Percentiles rank a stretch among this genome's conserved stretches.
These are phyloP conservation scores for Drosophila sp. DNA, from an alignment of 1,140 invertebrate genomes.

Conservation along the genomic window DNA sequence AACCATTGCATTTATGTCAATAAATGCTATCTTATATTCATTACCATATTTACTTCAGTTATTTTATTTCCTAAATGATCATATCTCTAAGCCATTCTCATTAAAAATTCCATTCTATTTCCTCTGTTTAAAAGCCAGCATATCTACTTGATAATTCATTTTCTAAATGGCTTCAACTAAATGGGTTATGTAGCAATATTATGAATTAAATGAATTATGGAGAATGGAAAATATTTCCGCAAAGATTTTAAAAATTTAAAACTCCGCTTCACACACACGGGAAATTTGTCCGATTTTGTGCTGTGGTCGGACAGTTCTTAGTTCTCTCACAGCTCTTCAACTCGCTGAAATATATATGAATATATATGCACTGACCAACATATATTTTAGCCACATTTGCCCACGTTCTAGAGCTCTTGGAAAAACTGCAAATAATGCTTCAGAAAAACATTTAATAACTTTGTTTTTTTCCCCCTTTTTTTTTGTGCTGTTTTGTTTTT, in stretches of 20 bases:
- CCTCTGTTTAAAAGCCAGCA: not conserved
- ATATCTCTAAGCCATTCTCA: not conserved
- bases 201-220: slow-evolving; percentile 13
- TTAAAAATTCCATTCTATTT: not conserved
- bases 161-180: slow-evolving; percentile 2
- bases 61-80: not conserved
- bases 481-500: no score
- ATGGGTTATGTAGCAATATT: not conserved
- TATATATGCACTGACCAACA: slow-evolving; percentile 14
- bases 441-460: slow-evolving; percentile 33
- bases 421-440: slow-evolving; percentile 20
- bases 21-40: not conserved
- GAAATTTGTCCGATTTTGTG: slow-evolving; percentile 22
- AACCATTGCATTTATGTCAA: not conserved
- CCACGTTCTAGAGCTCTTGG: slow-evolving; percentile 4
- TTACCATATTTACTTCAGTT: no score
- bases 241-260: slow-evolving; percentile 26
- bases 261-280: slow-evolving; percentile 5
- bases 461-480: slow-evolving; percentile 12
- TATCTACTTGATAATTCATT: not conserved
- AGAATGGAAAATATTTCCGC: not conserved
- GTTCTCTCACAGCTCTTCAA: not conserved
- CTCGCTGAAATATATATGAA: slow-evolving; percentile 22
- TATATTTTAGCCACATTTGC: slow-evolving; percentile 23
- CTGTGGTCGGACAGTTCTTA: slow-evolving; percentile 6